Percentiles rank a stretch among this genome's conserved stretches.
phyloP scores from a whole-genome alignment of 2,888 invertebrate genomes.

The Eristalinus sepulchralis region DNA sequence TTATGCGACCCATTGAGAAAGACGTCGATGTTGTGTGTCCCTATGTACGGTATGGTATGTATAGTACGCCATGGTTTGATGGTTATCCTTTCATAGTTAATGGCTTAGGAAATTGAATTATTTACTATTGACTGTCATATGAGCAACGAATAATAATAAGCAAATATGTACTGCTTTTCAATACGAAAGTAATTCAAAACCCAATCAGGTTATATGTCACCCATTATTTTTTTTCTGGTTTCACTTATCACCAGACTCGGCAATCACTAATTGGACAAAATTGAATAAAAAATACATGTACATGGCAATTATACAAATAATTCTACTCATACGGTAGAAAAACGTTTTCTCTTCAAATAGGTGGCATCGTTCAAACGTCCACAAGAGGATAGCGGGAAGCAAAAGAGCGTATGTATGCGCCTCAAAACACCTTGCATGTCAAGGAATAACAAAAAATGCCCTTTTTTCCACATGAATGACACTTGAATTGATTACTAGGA shows the following conservation, averaged over 20 bases:
- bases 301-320: constrained; percentile 33
- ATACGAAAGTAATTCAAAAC: no score
- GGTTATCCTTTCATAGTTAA: no score
- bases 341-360: constrained; percentile 27
- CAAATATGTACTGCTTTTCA: no score
- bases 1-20: no score
- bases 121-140: no score
- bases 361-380: constrained; percentile 58
- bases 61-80: no score
- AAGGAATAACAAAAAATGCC: constrained; percentile 54
- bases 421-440: background rate
- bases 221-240: no score
- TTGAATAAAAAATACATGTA: constrained; percentile 1
- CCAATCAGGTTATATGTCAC: no score
- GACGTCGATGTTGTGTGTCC: no score
- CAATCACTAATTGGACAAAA: constrained; percentile 48
- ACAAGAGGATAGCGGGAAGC: constrained; percentile 37
- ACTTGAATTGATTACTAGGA: constrained; percentile 70
- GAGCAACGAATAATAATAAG: no score
- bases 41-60: no score
- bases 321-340: constrained; percentile 4
- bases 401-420: constrained; percentile 10
- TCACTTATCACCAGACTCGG: background rate
- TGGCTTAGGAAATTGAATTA: no score
- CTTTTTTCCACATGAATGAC: constrained; percentile 27